phyloP scores from a whole-genome alignment of 1,140 invertebrate species.

The Ceratitis capitata region DNA sequence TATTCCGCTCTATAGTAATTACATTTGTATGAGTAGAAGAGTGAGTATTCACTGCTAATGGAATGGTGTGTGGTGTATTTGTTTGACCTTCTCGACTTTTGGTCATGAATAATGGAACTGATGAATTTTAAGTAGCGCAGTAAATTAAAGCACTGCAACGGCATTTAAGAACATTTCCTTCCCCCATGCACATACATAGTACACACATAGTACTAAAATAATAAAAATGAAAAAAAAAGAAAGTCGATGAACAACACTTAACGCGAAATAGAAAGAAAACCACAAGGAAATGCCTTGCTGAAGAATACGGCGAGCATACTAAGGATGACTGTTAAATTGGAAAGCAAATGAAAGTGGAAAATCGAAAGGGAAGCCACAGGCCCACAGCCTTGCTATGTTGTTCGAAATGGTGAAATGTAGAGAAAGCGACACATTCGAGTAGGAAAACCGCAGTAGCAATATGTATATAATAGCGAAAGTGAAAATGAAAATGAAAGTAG shows the following conservation, averaged over 20 bases:
- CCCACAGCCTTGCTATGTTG: background rate
- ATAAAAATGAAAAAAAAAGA: too few species aligned
- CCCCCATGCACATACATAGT: background rate
- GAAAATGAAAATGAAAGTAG: background rate
- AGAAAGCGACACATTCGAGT: background rate
- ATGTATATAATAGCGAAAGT: background rate
- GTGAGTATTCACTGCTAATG: background rate
- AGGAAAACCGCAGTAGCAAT: background rate
- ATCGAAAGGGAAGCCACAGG: constrained; percentile 10
- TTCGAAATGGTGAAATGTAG: background rate
- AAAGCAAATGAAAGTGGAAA: constrained; percentile 35
- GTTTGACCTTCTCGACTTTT: background rate
- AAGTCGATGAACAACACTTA: constrained; percentile 1
- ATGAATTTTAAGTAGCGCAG: constrained; percentile 29
- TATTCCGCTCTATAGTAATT: too few species aligned
- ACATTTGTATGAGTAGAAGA: background rate
- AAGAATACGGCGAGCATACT: background rate
- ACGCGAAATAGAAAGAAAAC: background rate
- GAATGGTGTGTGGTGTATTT: background rate
- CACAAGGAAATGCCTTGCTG: constrained; percentile 26
- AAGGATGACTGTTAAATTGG: constrained; percentile 7
- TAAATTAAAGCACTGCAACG: constrained; percentile 34
- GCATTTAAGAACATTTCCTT: constrained; percentile 25
- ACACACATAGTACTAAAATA: background rate
- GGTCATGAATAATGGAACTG: constrained; percentile 31